These are phyloP conservation scores for Lymantria monacha DNA, from an alignment of 2,888 invertebrate genomes.

Conservation along the genomic window DNA sequence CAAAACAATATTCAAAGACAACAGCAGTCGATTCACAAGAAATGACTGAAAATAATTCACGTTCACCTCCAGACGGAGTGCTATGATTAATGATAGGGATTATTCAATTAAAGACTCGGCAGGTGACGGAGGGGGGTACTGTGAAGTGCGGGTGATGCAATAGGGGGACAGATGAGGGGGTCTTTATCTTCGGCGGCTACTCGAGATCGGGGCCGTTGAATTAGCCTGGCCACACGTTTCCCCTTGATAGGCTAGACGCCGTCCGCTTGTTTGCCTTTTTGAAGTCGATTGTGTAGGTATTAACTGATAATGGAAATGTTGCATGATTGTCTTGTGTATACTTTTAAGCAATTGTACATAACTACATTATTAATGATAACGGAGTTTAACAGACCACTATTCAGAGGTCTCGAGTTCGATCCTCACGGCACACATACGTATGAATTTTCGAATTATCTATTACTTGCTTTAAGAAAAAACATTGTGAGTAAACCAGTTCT, in stretches of 20 bases:
- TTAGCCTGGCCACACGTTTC: slow-evolving; percentile 53
- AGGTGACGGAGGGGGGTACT: slow-evolving; percentile 58
- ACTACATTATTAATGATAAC: neutral
- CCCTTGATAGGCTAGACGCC: slow-evolving; percentile 38
- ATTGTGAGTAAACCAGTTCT: too few relatives aligned
- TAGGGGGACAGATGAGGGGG: slow-evolving; percentile 18
- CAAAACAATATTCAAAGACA: neutral
- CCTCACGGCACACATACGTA: too few relatives aligned
- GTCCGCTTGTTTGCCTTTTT: slow-evolving; percentile 49
- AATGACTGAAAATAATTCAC: slow-evolving; percentile 71
- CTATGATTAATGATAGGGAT: slow-evolving; percentile 81
- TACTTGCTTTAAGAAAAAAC: too few relatives aligned
- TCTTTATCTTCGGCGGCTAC: slow-evolving; percentile 57
- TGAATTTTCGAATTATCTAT: too few relatives aligned
- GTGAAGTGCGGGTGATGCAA: slow-evolving; percentile 16
- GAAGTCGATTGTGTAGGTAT: slow-evolving; percentile 18
- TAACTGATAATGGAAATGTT: slow-evolving; percentile 1
- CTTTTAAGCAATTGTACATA: neutral
- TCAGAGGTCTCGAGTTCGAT: too few relatives aligned
- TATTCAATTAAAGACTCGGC: slow-evolving; percentile 81
- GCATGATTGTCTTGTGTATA: slow-evolving; percentile 6
- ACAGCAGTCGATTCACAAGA: slow-evolving; percentile 37
- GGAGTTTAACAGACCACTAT: too few relatives aligned
- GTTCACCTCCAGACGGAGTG: slow-evolving; percentile 72
- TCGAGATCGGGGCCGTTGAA: slow-evolving; percentile 49